Conservation (phyloP, 2,113 vertebrate species). For the Sinocyclocheilus rhinocerous region DNA sequence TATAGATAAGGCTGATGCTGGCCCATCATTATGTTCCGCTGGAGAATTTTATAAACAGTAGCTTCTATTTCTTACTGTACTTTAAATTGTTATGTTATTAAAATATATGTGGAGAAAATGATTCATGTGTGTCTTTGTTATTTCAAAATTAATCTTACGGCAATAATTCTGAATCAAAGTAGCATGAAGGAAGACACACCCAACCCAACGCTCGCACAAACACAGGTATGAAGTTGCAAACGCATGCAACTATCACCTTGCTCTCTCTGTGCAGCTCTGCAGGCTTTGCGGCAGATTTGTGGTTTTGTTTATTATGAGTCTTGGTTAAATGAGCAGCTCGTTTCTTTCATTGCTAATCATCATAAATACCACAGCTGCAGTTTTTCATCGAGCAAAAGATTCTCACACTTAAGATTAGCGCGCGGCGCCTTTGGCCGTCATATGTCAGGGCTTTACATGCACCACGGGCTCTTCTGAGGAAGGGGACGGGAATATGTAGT, state of each 20-base stretch:
- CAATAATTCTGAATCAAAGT: slow-evolving; percentile 10
- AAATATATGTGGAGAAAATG: slow-evolving; percentile 90
- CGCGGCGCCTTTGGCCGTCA: not conserved
- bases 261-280: not conserved
- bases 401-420: not conserved
- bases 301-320: slow-evolving; percentile 48
- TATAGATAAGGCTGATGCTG: slow-evolving; percentile 92
- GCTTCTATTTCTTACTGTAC: slow-evolving; percentile 98
- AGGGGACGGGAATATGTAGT: not conserved
- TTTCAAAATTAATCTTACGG: not conserved
- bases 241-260: slow-evolving; percentile 6
- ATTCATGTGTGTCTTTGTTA: slow-evolving; percentile 37
- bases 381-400: not conserved
- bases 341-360: slow-evolving; percentile 44
- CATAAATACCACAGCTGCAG: slow-evolving; percentile 18
- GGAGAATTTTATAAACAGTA: slow-evolving; percentile 99
- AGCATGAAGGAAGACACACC: not conserved
- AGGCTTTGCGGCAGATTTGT: slow-evolving; percentile 50
- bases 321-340: slow-evolving; percentile 36
- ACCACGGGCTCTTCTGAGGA: not conserved
- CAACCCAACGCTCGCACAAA: not conserved
- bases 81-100: slow-evolving; percentile 82
- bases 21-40: slow-evolving; percentile 99
- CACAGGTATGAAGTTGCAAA: slow-evolving; percentile 40
- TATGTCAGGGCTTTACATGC: not conserved